Evolutionary conservation across 64 coral and sea anemone species (phyloP), one percentile per base, ranked within the genome.

Genomic region (Actinia equina): DNA sequence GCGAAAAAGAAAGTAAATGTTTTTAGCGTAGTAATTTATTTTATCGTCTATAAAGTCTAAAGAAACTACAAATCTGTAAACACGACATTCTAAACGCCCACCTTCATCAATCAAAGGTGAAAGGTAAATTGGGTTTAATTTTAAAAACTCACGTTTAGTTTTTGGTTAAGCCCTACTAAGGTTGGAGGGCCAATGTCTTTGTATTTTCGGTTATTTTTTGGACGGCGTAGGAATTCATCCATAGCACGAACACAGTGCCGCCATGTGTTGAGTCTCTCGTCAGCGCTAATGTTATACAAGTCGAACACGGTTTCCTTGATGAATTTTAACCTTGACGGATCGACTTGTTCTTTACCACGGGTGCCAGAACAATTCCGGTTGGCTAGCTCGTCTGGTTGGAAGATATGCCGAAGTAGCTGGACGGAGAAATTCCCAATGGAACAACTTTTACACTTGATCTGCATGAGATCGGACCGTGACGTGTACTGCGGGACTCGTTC

Each of bases 341-440:
- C 94, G 16, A 97, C 88, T 12, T 91, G 86, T 59, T 93, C 91
- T 58, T 97, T 97, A 6, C 94, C 94, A 46, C 94, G 77, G 14
- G 94, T 93, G 0, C 94, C 94, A 9, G 94, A 93, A 20, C 94
- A 97, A 76, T 97, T 97, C 52, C 80, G 92, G 51, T 97, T 96
- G 1, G 91, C 91, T 6, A 97, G 85, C 55, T 97, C 94, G 46
- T 3, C 12, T 17, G 89, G 69, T 20, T 90, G 71, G 56, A 92
- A 97, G 79, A 97, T 83, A 61, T 92, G 88, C 60, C 94, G 81
- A 22, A 97, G 60, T 1, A 97, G 57, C 52, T 97, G 94, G 17
- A 97, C 94, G 59, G 94, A 91, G 71, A 97, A 97, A 58, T 97
- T 97, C 22, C 94, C 94, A 26, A 97, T 92, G 7, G 94, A 97